Conservation (phyloP, 2,888 invertebrate species). For the Chelonus formosanus region DNA sequence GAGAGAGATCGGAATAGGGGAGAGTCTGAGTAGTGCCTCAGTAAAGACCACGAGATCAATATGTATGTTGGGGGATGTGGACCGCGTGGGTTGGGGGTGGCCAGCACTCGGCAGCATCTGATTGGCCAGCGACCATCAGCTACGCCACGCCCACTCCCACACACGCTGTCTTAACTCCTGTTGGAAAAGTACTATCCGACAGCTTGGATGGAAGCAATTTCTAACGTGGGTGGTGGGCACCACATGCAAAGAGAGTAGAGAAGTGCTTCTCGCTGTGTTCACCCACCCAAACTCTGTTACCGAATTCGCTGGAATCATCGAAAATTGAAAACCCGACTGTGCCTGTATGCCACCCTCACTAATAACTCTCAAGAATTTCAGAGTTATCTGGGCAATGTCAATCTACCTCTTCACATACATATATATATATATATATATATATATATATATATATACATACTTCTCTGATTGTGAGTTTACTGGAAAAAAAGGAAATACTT, state of each 20-base stretch:
- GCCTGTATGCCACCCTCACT: conserved; percentile 7
- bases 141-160: conserved; percentile 65
- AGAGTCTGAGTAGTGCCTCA: conserved; percentile 45
- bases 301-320: conserved; percentile 64
- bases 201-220: conserved; percentile 43
- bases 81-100: conserved; percentile 64
- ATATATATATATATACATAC: no score
- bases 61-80: conserved; percentile 65
- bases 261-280: conserved; percentile 26
- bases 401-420: background rate
- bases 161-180: conserved; percentile 64
- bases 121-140: conserved; percentile 64
- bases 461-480: no score
- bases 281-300: conserved; percentile 52
- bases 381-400: conserved; percentile 10
- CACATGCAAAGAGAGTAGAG: conserved; percentile 29
- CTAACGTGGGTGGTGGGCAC: conserved; percentile 34
- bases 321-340: conserved; percentile 61
- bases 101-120: conserved; percentile 59
- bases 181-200: conserved; percentile 44
- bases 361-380: background rate
- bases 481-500: no score
- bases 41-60: conserved; percentile 65
- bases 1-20: conserved; percentile 28
- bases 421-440: conserved; percentile 33